Base-by-base conservation (phyloP, 2,797 vertebrate species). In the Limosa lapponica region DNA sequence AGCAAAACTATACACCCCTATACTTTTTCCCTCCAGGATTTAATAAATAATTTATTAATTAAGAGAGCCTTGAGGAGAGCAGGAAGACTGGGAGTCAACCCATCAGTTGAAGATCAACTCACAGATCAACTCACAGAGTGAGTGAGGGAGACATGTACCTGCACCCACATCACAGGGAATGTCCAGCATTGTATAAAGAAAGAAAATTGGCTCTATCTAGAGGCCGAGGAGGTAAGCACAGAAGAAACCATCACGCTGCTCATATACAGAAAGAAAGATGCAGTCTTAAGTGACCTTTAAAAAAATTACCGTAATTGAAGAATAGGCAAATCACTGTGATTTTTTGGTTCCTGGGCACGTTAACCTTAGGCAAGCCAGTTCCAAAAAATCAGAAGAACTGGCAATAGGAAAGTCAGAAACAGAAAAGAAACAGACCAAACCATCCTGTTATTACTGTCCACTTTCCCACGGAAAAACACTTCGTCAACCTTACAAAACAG, bases 401-500 rank as follows among this genome's bases (percentile, higher is more conserved):
- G n/a, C 48, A 61, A 39, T 0, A 67, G 32, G 24, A 11, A 74
- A 52, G 24, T 46, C 51, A 52, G 51, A 23, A 48, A 48, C 46
- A 48, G 46, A 54, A 54, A 54, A 54, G 30, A 54, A 54, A 3
- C 3, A 62, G 39, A 52, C 32, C 34, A 64, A 62, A 51, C 18
- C 1, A 3, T 32, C 18, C 67, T 41, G 30, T 70, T 82, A 28
- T 3, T 54, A n/a, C 44, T 80, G 30, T 44, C 36, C 49, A 28
- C 23, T 52, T 39, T 39, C 22, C 51, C 39, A 65, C 4, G 7
- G 44, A 64, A 62, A 70, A 84, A 17, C 9, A 49, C 18, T 65
- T 51, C 0, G 1, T 28, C 22, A 18, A 11, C 1, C 2, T 32
- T 59, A 43, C 16, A 51, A 25, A 70, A 28, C 41, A 41, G 44